Base-by-base conservation (phyloP, 2,797 vertebrate species). In the Falco rusticolus region DNA sequence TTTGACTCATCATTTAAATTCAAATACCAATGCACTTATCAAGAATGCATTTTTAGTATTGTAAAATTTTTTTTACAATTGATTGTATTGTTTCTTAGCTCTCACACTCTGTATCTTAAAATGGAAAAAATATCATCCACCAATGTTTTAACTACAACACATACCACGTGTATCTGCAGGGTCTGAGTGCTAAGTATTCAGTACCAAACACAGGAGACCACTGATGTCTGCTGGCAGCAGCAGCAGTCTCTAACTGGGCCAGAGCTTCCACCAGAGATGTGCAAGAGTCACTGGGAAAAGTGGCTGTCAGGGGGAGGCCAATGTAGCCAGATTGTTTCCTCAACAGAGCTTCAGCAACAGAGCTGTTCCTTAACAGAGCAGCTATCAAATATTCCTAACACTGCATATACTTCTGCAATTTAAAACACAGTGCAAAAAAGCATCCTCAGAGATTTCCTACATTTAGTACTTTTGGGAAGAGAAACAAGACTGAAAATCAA, bases 241-340 rank as follows among this genome's bases (percentile, higher is more conserved):
- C n/a, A 69, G n/a, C 57, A 87, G 5, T 28, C n/a, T 87, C 21
- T 51, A 57, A 24, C 10, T 11, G 16, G 14, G 25, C 18, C 33
- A 64, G 20, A 82, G 13, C 4, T 17, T 16, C 10, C 45, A 41
- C n/a, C 0, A 1, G 14, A 53, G 33, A 41, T 56, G 8, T n/a
- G 50, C 20, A 82, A 75, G 20, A 59, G 19, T 41, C 37, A 53
- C 2, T 18, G 28, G 34, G 21, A 84, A 20, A 68, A 5, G 13
- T 11, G 11, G 13, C 5, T 53, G 22, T n/a, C 0, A 0, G 28
- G n/a, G 7, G 19, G n/a, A 63, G 13, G 14, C 9, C 3, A 2
- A 13, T 48, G 4, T 21, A 54, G 18, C 15, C n/a, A 33, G 28
- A 50, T 3, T 2, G 0, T 16, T 61, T 70, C 60, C 61, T 28